Evolutionary conservation across 2,888 invertebrate species (phyloP).

Genomic region (Eupithecia insigniata): DNA sequence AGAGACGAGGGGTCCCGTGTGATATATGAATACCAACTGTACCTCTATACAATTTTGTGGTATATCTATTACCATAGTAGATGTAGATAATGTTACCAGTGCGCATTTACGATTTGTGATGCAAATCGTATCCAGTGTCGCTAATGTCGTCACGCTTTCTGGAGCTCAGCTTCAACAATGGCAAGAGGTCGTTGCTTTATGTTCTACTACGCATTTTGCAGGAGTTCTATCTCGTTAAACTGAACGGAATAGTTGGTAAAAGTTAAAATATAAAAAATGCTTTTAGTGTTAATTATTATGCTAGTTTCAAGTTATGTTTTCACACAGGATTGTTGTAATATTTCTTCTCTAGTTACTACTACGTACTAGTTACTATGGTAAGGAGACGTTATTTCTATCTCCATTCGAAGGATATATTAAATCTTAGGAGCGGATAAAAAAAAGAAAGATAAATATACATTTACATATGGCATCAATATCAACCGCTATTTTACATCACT

Average conservation of each 20-base stretch:
- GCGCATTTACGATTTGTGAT: conserved; percentile 33
- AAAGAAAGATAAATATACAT: too few species aligned
- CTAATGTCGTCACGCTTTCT: conserved; percentile 38
- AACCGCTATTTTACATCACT: too few species aligned
- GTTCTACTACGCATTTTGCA: background rate
- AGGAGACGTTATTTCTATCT: too few species aligned
- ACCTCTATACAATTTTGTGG: background rate
- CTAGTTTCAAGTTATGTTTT: too few species aligned
- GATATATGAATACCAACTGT: background rate
- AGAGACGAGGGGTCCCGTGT: background rate
- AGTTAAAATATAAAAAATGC: background rate
- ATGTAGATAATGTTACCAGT: background rate
- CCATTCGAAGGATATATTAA: too few species aligned
- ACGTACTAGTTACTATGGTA: too few species aligned
- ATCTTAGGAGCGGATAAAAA: too few species aligned
- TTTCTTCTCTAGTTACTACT: too few species aligned
- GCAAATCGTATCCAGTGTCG: conserved; percentile 35
- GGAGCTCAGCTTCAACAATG: conserved; percentile 21
- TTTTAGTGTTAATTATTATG: too few species aligned
- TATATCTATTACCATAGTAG: background rate
- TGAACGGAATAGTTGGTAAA: background rate
- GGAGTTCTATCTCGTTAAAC: background rate
- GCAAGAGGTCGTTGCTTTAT: conserved; percentile 5
- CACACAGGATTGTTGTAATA: too few species aligned
- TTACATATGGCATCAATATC: too few species aligned